A percentile compares a stretch with the other conserved stretches of the same genome.
Evolutionary conservation across 2,797 vertebrate genomes (phyloP).

Genomic region (Ceyx erithaca): DNA sequence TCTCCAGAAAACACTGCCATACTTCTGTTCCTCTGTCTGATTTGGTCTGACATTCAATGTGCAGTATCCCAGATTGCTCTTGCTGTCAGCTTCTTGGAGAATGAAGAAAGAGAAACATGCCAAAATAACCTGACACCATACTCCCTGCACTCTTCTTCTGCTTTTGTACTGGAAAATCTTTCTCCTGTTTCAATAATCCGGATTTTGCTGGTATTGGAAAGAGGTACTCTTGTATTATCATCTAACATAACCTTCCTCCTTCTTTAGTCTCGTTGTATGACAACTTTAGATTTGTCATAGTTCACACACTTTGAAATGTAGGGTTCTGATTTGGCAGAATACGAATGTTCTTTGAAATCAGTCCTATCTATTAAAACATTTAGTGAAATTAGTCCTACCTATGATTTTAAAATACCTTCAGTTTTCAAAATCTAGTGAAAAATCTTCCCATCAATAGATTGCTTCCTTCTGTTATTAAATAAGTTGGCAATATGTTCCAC

Average conservation of each 20-base stretch:
- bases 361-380: background rate
- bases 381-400: background rate
- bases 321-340: background rate
- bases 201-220: background rate
- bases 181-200: background rate
- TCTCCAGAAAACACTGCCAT: background rate
- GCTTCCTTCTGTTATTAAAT: background rate
- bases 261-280: background rate
- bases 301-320: background rate
- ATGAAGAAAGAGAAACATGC: background rate
- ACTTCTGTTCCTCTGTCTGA: background rate
- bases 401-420: background rate
- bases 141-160: background rate
- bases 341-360: background rate
- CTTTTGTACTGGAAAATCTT: background rate
- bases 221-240: background rate
- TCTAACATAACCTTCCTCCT: background rate
- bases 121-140: background rate
- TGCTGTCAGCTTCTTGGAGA: constrained; percentile 5
- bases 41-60: background rate
- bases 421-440: constrained; percentile 6
- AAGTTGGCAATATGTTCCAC: background rate
- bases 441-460: background rate
- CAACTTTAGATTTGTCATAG: constrained; percentile 13
- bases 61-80: background rate